phyloP scores from a whole-genome alignment of 2,113 vertebrate species.

The Fulica atra region DNA sequence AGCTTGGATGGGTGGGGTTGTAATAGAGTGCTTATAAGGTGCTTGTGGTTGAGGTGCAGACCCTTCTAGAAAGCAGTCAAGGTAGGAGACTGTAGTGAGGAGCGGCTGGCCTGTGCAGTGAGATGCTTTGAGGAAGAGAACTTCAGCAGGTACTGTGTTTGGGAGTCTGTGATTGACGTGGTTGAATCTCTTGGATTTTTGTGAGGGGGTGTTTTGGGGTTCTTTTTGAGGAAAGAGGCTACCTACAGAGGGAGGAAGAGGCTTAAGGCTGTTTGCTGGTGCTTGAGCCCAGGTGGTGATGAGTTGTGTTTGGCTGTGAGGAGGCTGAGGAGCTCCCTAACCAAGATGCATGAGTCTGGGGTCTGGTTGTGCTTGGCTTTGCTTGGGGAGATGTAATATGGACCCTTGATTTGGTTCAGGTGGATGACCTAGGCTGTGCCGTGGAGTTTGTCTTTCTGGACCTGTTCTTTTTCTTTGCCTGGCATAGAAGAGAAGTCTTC shows the following conservation, averaged over 20 bases:
- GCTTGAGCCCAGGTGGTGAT: neutral
- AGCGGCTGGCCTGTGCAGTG: fast-evolving
- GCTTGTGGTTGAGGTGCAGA: neutral
- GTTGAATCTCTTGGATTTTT: neutral
- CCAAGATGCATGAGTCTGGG: neutral
- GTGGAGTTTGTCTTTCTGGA: neutral
- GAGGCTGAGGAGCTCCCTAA: neutral
- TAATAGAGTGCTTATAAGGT: fast-evolving
- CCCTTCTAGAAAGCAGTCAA: fast-evolving
- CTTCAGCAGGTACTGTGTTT: neutral
- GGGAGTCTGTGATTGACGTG: neutral
- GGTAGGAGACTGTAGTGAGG: neutral
- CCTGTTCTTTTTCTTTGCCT: neutral
- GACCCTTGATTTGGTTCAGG: neutral
- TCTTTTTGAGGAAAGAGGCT: neutral
- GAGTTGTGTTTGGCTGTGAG: neutral
- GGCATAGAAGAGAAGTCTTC: neutral
- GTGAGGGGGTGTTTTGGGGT: no score
- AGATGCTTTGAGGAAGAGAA: neutral
- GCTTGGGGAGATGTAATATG: neutral
- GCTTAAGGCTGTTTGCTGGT: neutral
- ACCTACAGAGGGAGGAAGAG: neutral
- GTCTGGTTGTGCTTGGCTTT: neutral
- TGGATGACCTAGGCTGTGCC: neutral
- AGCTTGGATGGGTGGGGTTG: neutral